Base-by-base conservation (phyloP, 2,113 vertebrate species). In the Cathartes aura region DNA sequence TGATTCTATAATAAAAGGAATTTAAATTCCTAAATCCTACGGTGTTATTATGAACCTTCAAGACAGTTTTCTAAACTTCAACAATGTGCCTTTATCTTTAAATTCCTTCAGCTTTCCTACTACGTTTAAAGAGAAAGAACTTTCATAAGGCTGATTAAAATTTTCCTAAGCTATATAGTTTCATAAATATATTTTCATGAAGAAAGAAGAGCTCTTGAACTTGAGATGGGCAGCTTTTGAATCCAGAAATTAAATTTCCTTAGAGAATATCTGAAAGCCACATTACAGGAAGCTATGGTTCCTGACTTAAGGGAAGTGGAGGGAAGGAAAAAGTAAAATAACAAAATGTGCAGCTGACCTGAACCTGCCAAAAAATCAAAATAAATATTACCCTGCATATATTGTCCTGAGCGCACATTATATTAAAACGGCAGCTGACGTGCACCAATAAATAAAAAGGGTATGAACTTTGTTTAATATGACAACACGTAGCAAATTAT, bases 191-290 rank as follows among this genome's bases (percentile, higher is more conserved):
- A 82, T 80, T 96, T 96, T 90, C 53, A 87, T 40, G 87, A 90
- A 94, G 93, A 96, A 97, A 97, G 78, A 93, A 87, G 76, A 93
- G 73, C 70, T 89, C 95, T 92, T 97, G 73, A 97, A 89, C 92
- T 97, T 76, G 64, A 97, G 91, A 92, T 93, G 89, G 74, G 62
- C 43, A 95, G 81, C 95, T 97, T 96, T 93, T 93, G 78, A 96
- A 95, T 96, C 89, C 82, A 92, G 87, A 94, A 95, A 97, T 96
- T 92, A 82, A 94, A 95, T 97, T 97, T 98, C 98, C 95, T 97
- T 92, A 94, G 95, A 97, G 96, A 96, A 58, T 96, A 94, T 93
- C 80, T 8, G 3, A 95, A 98, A 97, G 90, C 87, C 95, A 93
- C 96, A 95, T 96, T 97, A 95, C 92, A 97, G 96, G 94, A 98